A percentile compares a stretch with the other conserved stretches of the same genome.
Conservation (phyloP, 2,888 invertebrate species). For the Drosophila merina region DNA sequence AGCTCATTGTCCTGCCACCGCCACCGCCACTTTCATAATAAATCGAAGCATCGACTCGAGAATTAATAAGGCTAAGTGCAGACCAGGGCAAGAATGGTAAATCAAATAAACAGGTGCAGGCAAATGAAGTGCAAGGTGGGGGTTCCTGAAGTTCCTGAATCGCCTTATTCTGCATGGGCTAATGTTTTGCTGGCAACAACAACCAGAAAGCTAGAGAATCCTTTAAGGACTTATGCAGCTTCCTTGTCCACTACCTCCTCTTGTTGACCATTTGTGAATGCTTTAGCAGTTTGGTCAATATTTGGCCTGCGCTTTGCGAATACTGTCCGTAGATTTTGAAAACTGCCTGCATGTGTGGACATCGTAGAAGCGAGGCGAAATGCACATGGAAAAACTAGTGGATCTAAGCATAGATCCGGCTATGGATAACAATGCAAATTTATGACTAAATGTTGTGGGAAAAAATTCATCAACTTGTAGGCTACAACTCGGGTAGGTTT, state of each 20-base stretch:
- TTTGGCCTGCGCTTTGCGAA: slow-evolving; percentile 67
- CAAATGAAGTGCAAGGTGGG: slow-evolving; percentile 47
- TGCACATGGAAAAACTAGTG: slow-evolving; percentile 57
- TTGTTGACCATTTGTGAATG: slow-evolving; percentile 59
- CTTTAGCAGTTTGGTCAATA: slow-evolving; percentile 70
- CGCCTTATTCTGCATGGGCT: not conserved
- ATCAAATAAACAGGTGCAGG: slow-evolving; percentile 52
- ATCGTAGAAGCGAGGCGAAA: slow-evolving; percentile 42
- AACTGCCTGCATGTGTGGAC: slow-evolving; percentile 51
- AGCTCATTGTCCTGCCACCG: slow-evolving; percentile 17
- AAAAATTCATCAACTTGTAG: not conserved
- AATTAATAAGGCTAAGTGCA: slow-evolving; percentile 71
- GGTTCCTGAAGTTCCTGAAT: not conserved
- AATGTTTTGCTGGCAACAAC: not conserved
- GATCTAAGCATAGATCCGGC: not conserved
- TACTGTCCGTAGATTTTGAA: slow-evolving; percentile 26
- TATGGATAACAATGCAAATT: no score
- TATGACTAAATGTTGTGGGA: no score
- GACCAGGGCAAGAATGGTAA: slow-evolving; percentile 44
- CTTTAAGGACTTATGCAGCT: slow-evolving; percentile 4
- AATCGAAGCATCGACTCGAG: slow-evolving; percentile 52
- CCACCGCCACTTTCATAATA: slow-evolving; percentile 23
- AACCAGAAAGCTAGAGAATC: not conserved
- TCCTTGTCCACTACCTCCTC: slow-evolving; percentile 3
- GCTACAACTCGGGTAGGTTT: not conserved